A percentile compares a stretch with the other conserved stretches of the same genome.
Evolutionary conservation across 1,140 invertebrate genomes (phyloP).

Genomic region (Centruroides vittatus): DNA sequence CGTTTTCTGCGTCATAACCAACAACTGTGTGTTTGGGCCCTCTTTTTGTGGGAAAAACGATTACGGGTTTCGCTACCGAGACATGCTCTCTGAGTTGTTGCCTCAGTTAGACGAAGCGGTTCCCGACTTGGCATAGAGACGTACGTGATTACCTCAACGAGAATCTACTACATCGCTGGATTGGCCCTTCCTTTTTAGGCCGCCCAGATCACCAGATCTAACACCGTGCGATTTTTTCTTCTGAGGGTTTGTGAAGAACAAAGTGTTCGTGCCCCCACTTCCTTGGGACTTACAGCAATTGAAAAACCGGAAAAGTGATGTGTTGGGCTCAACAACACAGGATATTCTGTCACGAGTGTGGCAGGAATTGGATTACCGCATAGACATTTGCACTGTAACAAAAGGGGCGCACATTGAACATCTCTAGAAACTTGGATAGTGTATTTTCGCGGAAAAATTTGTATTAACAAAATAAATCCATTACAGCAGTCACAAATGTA

Average conservation of each 20-base stretch:
- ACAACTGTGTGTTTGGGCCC: background rate
- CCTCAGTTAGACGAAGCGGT: conserved; percentile 10
- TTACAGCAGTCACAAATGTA: too few species aligned
- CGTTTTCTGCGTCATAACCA: conserved; percentile 4
- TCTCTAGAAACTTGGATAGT: background rate
- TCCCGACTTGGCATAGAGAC: conserved; percentile 1
- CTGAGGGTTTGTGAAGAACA: conserved; percentile 30
- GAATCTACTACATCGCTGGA: conserved; percentile 8
- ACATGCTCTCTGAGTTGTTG: conserved; percentile 4
- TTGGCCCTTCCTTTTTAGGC: conserved; percentile 27
- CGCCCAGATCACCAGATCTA: conserved; percentile 29
- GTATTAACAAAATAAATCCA: background rate
- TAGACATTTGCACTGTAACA: conserved; percentile 2
- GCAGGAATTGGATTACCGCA: background rate
- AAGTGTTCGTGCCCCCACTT: conserved; percentile 19
- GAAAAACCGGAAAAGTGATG: conserved; percentile 1
- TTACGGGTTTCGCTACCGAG: background rate
- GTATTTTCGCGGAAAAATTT: background rate
- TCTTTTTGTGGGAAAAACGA: conserved; percentile 7
- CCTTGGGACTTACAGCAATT: background rate
- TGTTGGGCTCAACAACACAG: background rate
- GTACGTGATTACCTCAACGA: conserved; percentile 9
- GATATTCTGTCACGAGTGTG: too few species aligned
- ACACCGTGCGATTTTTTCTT: conserved; percentile 30
- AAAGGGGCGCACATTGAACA: background rate